These are phyloP conservation scores for Gallinago stenura DNA, from an alignment of 2,797 vertebrate species.

Conservation along the genomic window DNA sequence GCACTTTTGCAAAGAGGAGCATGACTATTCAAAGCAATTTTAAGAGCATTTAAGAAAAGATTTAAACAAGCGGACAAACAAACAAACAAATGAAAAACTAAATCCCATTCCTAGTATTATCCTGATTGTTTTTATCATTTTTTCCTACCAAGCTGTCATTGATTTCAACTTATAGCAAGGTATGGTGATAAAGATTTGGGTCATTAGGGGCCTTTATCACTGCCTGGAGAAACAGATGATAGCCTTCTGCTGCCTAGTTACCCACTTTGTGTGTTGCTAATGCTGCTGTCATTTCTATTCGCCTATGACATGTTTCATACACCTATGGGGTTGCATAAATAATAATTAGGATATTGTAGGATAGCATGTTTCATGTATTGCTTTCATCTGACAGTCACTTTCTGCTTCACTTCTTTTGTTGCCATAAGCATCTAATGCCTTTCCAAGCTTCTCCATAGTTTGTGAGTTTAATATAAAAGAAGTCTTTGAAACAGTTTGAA, in stretches of 20 bases:
- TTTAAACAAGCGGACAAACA: not conserved
- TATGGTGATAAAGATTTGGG: not conserved
- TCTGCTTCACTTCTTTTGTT: not conserved
- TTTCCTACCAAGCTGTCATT: not conserved
- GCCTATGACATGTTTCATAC: not conserved
- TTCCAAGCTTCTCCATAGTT: not conserved
- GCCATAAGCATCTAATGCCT: not conserved
- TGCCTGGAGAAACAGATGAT: not conserved
- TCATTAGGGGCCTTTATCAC: not conserved
- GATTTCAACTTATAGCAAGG: not conserved
- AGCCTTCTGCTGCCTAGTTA: not conserved
- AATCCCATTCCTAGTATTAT: not conserved
- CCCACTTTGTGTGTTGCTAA: not conserved
- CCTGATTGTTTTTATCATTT: not conserved
- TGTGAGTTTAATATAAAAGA: not conserved
- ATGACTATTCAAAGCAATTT: not conserved
- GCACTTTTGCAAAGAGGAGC: not conserved
- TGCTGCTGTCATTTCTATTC: not conserved
- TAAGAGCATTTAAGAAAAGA: not conserved
- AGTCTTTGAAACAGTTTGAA: not conserved
- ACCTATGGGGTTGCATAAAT: not conserved
- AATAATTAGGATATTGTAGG: not conserved
- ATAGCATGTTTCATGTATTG: not conserved
- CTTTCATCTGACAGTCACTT: not conserved
- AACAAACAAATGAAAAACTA: not conserved